These are phyloP conservation scores for Drosophila fuyamai DNA, from an alignment of 1,140 invertebrate species.

Conservation along the genomic window DNA sequence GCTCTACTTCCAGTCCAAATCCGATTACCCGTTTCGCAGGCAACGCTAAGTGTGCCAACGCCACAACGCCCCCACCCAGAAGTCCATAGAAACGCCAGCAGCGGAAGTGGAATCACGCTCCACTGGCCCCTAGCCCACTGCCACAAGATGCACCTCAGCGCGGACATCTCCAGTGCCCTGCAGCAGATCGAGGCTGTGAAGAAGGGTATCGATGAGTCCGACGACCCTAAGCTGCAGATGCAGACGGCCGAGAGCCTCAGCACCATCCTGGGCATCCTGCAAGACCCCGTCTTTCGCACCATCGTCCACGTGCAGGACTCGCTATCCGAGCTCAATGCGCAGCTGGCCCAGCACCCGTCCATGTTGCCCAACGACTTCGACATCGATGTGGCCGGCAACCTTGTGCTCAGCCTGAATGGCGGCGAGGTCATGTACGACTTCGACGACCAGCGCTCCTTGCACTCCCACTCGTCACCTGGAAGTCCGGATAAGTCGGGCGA, in stretches of 20 bases:
- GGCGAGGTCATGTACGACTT: slow-evolving; percentile 85
- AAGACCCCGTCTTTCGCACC: slow-evolving; percentile 96
- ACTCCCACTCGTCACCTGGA: slow-evolving; percentile 84
- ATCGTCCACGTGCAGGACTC: slow-evolving; percentile 97
- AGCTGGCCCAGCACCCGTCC: slow-evolving; percentile 94
- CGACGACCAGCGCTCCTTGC: slow-evolving; percentile 86
- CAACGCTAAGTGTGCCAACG: slow-evolving; percentile 44
- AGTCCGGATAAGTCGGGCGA: slow-evolving; percentile 78
- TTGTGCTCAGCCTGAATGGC: slow-evolving; percentile 87
- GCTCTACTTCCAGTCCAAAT: slow-evolving; percentile 21
- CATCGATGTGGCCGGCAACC: slow-evolving; percentile 88
- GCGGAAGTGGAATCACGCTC: slow-evolving; percentile 53
- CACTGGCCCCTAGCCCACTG: slow-evolving; percentile 52
- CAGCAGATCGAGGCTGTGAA: slow-evolving; percentile 92
- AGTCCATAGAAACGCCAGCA: slow-evolving; percentile 11
- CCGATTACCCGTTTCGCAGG: slow-evolving; percentile 12
- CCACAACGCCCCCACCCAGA: slow-evolving; percentile 27
- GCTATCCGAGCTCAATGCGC: slow-evolving; percentile 91
- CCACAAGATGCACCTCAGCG: slow-evolving; percentile 81
- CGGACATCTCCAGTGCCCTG: slow-evolving; percentile 89
- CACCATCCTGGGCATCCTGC: slow-evolving; percentile 93
- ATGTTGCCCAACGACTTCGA: slow-evolving; percentile 96
- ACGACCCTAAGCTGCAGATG: slow-evolving; percentile 90
- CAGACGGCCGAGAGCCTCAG: slow-evolving; percentile 94
- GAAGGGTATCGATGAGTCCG: slow-evolving; percentile 89